Base-by-base conservation (phyloP, 2,113 vertebrate genomes). In the Octodon degus region DNA sequence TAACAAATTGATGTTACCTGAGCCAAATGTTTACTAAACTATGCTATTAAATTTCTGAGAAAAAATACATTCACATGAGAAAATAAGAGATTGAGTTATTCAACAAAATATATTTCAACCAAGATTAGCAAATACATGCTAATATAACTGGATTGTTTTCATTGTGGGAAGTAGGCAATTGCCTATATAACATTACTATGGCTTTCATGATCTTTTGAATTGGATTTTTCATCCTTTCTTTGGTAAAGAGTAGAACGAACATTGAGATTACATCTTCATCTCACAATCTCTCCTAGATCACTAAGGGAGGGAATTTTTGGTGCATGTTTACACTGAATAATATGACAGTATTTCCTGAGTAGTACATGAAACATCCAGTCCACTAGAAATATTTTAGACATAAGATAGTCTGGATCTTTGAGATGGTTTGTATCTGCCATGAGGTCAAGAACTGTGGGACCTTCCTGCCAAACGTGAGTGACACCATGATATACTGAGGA, bases 81-180 rank as follows among this genome's bases (percentile, higher is more conserved):
- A 95, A 67, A 88, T 27, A 87, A 89, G 60, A 80, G 43, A 1
- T 43, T 91, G 34, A 92, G 50, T 92, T 89, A 94, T 43, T 95
- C 72, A 95, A 83, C 25, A 82, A 97, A 95, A 90, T 62, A 34
- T 50, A 77, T 12, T 96, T 90, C 53, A 67, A 85, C 60, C 11
- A 91, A 94, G 34, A 93, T 93, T 8, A 87, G 67, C 58, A 93
- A 94, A 86, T 60, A 68, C 55, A 58, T 58, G 17, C 17, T 13
- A 17, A 76, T 58, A 32, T 40, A 27, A 9, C 10, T 62, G 25
- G 8, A 62, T 30, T 32, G 27, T 88, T 91, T 96, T 82, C 60
- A 63, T 94, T 76, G 58, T 70, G 68, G 74, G 74, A 96, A 83
- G 43, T 32, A 91, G 85, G 37, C 67, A 93, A 68, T 63, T 84